Conservation (phyloP, 2,888 invertebrate species). For the Diadegma fenestrale region DNA sequence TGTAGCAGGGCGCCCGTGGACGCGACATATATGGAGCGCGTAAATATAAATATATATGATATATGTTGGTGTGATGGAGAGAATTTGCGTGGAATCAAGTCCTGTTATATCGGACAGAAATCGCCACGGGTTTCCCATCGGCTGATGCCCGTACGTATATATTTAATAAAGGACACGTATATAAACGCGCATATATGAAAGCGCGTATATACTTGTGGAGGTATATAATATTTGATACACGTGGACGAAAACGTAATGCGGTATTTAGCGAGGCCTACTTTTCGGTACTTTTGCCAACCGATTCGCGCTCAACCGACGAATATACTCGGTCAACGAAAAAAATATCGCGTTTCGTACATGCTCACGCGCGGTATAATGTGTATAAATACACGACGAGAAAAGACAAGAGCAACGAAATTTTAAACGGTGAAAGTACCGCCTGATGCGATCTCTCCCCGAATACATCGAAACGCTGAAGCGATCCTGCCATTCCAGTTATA, state of each 20-base stretch:
- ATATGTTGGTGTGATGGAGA: constrained; percentile 11
- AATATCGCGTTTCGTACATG: constrained; percentile 15
- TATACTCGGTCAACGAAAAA: constrained; percentile 54
- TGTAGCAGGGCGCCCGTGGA: constrained; percentile 29
- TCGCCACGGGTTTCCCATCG: constrained; percentile 39
- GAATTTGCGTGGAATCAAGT: constrained; percentile 56
- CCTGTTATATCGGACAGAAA: constrained; percentile 57
- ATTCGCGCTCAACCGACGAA: constrained; percentile 12
- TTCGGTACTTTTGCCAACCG: constrained; percentile 37
- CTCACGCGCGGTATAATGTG: constrained; percentile 49
- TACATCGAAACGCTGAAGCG: constrained; percentile 54
- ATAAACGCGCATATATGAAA: constrained; percentile 13
- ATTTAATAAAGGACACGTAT: not conserved
- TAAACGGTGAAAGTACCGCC: constrained; percentile 81
- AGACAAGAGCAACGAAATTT: constrained; percentile 73
- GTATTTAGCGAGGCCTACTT: constrained; percentile 66
- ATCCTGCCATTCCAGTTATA: constrained; percentile 35
- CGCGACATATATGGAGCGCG: constrained; percentile 32
- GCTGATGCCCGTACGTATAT: constrained; percentile 13
- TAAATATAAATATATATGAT: constrained; percentile 14
- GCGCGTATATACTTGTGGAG: constrained; percentile 1
- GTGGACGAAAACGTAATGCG: constrained; percentile 49
- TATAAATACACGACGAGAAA: constrained; percentile 11
- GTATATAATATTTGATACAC: constrained; percentile 33
- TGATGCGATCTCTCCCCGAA: constrained; percentile 70